Evolutionary conservation across 2,797 vertebrate genomes (phyloP).

Genomic region (Gobio occitaniae): DNA sequence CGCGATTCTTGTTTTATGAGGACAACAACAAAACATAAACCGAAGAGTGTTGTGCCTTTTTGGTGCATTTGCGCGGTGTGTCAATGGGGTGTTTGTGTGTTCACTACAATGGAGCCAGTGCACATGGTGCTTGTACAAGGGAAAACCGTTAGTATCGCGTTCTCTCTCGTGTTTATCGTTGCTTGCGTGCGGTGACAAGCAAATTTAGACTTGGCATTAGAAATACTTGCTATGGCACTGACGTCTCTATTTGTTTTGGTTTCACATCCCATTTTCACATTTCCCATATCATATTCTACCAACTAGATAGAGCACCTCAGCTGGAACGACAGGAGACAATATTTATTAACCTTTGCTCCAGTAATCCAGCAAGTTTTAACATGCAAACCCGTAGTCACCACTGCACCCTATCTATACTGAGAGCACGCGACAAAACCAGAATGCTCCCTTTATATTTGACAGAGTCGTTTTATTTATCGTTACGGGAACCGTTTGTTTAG

Average conservation of each 20-base stretch:
- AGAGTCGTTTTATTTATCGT: not conserved
- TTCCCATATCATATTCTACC: slow-evolving; percentile 59
- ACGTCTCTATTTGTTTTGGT: slow-evolving; percentile 54
- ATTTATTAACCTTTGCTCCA: slow-evolving; percentile 6
- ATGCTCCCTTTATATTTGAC: not conserved
- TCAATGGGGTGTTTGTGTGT: slow-evolving; percentile 11
- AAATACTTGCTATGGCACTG: not conserved
- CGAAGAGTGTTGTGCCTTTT: not conserved
- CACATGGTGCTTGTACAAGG: slow-evolving; percentile 25
- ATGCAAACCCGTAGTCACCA: not conserved
- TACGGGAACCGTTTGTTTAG: not conserved
- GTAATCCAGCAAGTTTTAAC: slow-evolving; percentile 12
- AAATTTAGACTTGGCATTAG: not conserved
- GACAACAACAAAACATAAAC: not conserved
- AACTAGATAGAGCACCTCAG: not conserved
- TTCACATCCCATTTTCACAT: slow-evolving; percentile 41
- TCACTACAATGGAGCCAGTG: slow-evolving; percentile 24
- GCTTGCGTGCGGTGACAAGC: not conserved
- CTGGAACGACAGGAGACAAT: not conserved
- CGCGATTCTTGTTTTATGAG: not conserved
- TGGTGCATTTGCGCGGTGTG: slow-evolving; percentile 3
- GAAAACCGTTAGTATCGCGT: not conserved
- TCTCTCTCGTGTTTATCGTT: not conserved
- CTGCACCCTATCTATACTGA: not conserved
- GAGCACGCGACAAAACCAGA: not conserved